Evolutionary conservation across 2,888 invertebrate species (phyloP).

Genomic region (Sylvicola cinctus): DNA sequence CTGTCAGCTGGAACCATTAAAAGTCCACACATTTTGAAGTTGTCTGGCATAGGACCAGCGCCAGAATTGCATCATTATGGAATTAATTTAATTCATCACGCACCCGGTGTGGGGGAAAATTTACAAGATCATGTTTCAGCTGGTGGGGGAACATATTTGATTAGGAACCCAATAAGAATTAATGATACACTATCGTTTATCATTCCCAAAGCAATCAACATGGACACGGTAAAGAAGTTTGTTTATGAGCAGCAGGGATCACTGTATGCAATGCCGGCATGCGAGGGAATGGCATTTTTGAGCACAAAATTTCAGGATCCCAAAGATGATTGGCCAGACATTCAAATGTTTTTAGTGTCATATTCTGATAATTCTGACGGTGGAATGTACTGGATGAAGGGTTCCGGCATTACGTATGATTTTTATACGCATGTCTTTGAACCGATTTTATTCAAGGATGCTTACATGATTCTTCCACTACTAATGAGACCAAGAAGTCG

Average conservation of each 20-base stretch:
- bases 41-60: conserved; percentile 60
- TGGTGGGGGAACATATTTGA: conserved; percentile 53
- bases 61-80: conserved; percentile 37
- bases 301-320: conserved; percentile 50
- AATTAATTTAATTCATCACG: conserved; percentile 36
- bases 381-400: conserved; percentile 48
- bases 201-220: conserved; percentile 38
- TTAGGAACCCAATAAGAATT: conserved; percentile 34
- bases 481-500: conserved; percentile 52
- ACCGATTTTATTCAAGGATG: conserved; percentile 43
- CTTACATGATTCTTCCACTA: conserved; percentile 45
- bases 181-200: conserved; percentile 45
- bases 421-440: conserved; percentile 49
- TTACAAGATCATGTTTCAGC: conserved; percentile 67
- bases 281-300: conserved; percentile 60
- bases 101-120: conserved; percentile 59
- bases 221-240: conserved; percentile 41
- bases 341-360: conserved; percentile 55
- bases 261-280: conserved; percentile 53
- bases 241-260: conserved; percentile 36
- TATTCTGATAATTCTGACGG: conserved; percentile 61
- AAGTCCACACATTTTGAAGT: conserved; percentile 67
- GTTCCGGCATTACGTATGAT: conserved; percentile 41
- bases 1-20: conserved; percentile 69
- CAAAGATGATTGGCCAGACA: conserved; percentile 51